Evolutionary conservation across 2,888 invertebrate species (phyloP).

Genomic region (Sesia bembeciformis): DNA sequence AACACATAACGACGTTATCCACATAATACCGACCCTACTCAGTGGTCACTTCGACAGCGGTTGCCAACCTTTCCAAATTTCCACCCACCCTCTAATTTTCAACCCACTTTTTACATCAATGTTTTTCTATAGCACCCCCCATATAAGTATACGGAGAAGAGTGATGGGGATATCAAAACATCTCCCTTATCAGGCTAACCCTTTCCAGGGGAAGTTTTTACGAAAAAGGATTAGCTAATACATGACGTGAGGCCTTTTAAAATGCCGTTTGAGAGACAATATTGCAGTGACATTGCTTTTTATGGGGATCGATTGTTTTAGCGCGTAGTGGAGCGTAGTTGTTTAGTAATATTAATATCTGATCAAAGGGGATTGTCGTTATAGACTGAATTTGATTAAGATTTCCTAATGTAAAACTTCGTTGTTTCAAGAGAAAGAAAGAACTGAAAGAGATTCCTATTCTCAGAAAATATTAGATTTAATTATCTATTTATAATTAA

Average conservation of each 20-base stretch:
- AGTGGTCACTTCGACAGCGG: constrained; percentile 73
- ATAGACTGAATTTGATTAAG: too few species aligned
- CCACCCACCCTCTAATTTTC: constrained; percentile 44
- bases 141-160: constrained; percentile 49
- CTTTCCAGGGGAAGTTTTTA: constrained; percentile 41
- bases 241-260: constrained; percentile 42
- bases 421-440: too few species aligned
- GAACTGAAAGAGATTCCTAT: too few species aligned
- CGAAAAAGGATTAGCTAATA: constrained; percentile 60
- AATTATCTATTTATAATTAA: too few species aligned
- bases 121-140: constrained; percentile 66
- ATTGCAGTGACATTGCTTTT: constrained; percentile 16
- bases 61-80: constrained; percentile 53
- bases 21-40: constrained; percentile 70
- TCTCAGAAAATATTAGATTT: too few species aligned
- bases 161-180: constrained; percentile 70
- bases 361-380: too few species aligned
- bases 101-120: constrained; percentile 72
- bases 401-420: too few species aligned
- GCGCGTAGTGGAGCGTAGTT: too few species aligned
- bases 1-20: constrained; percentile 72
- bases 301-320: constrained; percentile 8
- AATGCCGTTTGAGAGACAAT: constrained; percentile 1
- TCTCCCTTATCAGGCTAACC: constrained; percentile 59
- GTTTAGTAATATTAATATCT: too few species aligned